These are phyloP conservation scores for Glomeris marginata DNA, from an alignment of 2,888 invertebrate species.

Conservation along the genomic window DNA sequence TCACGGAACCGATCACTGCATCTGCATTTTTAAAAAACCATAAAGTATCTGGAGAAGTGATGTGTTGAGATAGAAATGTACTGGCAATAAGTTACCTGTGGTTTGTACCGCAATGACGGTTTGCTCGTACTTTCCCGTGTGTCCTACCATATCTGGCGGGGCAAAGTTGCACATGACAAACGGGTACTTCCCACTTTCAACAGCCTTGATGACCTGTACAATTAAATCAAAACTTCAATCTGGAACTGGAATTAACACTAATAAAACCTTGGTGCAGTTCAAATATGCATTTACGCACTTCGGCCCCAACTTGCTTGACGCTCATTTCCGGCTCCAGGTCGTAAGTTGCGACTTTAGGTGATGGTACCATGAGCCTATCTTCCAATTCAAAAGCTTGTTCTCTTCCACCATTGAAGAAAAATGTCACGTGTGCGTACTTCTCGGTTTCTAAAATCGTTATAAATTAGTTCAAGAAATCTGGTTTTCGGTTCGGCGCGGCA, in stretches of 20 bases:
- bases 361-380: conserved; percentile 31
- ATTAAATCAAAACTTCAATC: background rate
- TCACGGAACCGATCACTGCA: conserved; percentile 29
- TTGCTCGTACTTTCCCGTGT: conserved; percentile 32
- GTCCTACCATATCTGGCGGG: conserved; percentile 35
- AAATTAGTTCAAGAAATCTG: background rate
- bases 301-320: conserved; percentile 28
- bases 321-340: conserved; percentile 33
- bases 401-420: conserved; percentile 35
- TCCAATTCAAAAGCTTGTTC: conserved; percentile 29
- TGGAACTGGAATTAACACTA: too few species aligned
- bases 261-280: too few species aligned
- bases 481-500: too few species aligned
- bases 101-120: conserved; percentile 26
- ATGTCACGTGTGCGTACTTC: conserved; percentile 35
- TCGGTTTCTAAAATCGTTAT: conserved; percentile 27
- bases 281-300: too few species aligned
- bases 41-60: background rate
- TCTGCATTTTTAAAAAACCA: conserved; percentile 20
- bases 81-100: conserved; percentile 19
- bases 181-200: conserved; percentile 26
- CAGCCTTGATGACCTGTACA: conserved; percentile 25
- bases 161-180: conserved; percentile 36
- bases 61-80: background rate
- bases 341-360: conserved; percentile 33